Evolutionary conservation across 2,797 vertebrate species (phyloP).

Genomic region (Cottoperca gobio): DNA sequence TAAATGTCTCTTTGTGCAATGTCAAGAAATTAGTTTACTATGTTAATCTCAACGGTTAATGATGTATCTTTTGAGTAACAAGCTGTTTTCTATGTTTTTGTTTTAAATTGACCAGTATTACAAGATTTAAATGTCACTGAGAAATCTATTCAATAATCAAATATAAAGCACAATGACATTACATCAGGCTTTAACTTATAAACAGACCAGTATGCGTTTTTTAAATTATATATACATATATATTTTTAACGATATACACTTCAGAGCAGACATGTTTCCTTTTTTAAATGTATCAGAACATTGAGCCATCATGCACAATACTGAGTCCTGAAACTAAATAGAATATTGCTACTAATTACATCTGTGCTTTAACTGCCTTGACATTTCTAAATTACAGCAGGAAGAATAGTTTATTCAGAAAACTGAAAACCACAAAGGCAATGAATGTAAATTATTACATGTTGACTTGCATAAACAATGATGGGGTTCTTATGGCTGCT

Average conservation of each 20-base stretch:
- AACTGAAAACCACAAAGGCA: neutral
- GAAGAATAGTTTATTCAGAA: neutral
- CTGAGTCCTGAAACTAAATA: neutral
- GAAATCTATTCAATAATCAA: neutral
- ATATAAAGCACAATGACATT: neutral
- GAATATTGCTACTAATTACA: neutral
- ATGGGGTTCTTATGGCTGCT: neutral
- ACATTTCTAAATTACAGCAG: neutral
- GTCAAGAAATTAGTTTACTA: too few species aligned
- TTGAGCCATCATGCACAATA: neutral
- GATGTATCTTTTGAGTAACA: neutral
- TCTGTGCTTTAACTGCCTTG: neutral
- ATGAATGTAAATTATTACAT: neutral
- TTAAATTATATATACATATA: too few species aligned
- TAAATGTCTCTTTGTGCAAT: too few species aligned
- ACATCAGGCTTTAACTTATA: neutral
- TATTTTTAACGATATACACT: too few species aligned
- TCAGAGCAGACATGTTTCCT: neutral
- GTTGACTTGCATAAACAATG: neutral
- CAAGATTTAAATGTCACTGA: neutral
- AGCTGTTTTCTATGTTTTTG: neutral
- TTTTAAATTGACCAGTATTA: neutral
- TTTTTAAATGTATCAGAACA: neutral
- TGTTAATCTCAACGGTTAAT: neutral
- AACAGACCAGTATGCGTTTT: neutral